Evolutionary conservation across 2,888 invertebrate genomes (phyloP).

Genomic region (Athalia circularis): DNA sequence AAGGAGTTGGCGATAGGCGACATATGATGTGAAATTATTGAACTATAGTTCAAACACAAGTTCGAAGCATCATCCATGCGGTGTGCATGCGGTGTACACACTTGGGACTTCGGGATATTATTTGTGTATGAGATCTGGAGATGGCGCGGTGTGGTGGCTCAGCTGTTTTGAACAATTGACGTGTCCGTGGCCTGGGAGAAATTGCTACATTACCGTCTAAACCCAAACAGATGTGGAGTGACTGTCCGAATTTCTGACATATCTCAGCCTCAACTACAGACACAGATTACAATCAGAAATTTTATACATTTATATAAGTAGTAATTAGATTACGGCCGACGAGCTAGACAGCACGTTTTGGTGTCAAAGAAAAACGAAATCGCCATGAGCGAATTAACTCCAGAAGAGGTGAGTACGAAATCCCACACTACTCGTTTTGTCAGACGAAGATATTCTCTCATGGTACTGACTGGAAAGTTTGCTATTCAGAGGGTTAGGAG

Average conservation of each 20-base stretch:
- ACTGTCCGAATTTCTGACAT: constrained; percentile 70
- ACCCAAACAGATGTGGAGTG: constrained; percentile 72
- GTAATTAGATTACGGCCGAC: constrained; percentile 44
- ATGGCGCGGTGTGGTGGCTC: constrained; percentile 51
- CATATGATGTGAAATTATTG: background rate
- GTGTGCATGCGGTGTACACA: background rate
- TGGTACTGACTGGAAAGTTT: constrained; percentile 35
- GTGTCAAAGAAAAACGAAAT: constrained; percentile 51
- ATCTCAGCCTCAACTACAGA: constrained; percentile 58
- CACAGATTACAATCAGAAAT: constrained; percentile 51
- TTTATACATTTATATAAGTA: constrained; percentile 53
- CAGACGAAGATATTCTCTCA: background rate
- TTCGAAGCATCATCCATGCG: background rate
- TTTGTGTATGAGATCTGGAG: background rate
- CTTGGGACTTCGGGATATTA: too few relatives aligned
- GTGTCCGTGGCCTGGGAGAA: constrained; percentile 59
- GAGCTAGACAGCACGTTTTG: constrained; percentile 30
- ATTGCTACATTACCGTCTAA: constrained; percentile 66
- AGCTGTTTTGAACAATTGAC: constrained; percentile 65
- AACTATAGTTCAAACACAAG: too few relatives aligned
- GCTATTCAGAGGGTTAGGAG: constrained; percentile 42
- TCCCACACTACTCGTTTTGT: background rate
- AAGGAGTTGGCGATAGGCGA: background rate
- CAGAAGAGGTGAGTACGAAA: constrained; percentile 86
- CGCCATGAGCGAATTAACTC: constrained; percentile 89